Base-by-base conservation (phyloP, 2,113 vertebrate species). In the Condylura cristata region DNA sequence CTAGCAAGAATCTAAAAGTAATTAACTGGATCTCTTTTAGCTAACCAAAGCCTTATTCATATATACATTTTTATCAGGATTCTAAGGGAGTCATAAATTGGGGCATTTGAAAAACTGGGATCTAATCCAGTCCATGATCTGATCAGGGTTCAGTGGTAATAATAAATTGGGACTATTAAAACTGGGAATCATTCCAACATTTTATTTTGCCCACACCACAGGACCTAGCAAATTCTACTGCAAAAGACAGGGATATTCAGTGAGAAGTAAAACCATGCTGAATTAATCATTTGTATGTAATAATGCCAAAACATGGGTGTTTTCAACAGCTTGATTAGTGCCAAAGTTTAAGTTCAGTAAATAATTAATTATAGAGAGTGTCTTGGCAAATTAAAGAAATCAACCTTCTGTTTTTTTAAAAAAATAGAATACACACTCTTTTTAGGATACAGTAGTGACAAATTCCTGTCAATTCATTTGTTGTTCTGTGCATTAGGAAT, bases 161-260 rank as follows among this genome's bases (percentile, higher is more conserved):
- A 98, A 98, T 98, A 98, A 98, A 98, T 98, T 98, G 97, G 95
- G 96, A 98, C 97, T 98, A 98, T 98, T 98, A 98, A 98, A 98
- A 98, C 98, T 97, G 98, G 98, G 98, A 98, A 97, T 95, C 92
- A 75, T 95, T 98, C 98, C 98, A 98, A 97, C 93, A 96, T 96
- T 98, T 98, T 98, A 98, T 98, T 98, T 98, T 98, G 97, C 97
- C 97, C 98, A 97, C 98, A 98, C 97, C 97, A 97, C 94, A 97
- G 96, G 96, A 97, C 96, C 97, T 96, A 97, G 97, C 87, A 96
- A 97, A 96, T 97, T 96, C 84, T 96, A 95, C 93, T 96, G 97
- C 96, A 97, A 98, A 96, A 98, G 97, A 98, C 97, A 98, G 89
- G 94, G 97, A 95, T 97, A 97, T 97, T 98, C 96, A 98, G 96